Conservation (phyloP, 2,113 vertebrate genomes). For the Noctilio leporinus region DNA sequence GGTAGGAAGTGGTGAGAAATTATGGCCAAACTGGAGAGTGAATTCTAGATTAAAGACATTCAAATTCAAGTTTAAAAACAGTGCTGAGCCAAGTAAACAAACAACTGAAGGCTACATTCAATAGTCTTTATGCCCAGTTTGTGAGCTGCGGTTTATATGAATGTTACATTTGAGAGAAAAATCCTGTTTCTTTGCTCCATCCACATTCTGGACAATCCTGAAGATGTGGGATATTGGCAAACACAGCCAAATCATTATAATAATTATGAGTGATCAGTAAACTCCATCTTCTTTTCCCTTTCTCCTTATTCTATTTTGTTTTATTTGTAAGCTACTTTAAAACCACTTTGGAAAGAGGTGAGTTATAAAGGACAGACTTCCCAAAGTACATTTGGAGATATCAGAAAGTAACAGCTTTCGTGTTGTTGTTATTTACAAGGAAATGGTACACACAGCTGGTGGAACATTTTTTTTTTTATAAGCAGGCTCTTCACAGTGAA, state of each 20-base stretch:
- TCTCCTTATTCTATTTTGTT: not conserved
- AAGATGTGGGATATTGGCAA: not conserved
- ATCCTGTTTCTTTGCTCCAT: not conserved
- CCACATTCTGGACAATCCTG: not conserved
- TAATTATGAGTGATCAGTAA: not conserved
- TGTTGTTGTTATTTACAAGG: not conserved
- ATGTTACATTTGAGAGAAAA: not conserved
- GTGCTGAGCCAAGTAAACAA: not conserved
- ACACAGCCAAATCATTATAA: not conserved
- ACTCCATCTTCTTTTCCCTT: not conserved
- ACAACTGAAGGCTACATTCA: not conserved
- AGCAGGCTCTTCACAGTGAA: not conserved
- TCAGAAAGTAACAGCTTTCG: not conserved
- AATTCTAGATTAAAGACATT: not conserved
- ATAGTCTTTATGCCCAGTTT: not conserved
- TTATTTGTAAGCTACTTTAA: not conserved
- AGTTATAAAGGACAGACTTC: not conserved
- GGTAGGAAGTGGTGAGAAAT: not conserved
- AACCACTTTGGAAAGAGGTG: not conserved
- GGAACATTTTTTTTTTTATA: not conserved
- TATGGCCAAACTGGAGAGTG: not conserved
- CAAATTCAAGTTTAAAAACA: constrained; percentile 3
- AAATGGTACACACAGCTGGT: not conserved
- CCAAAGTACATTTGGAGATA: not conserved
- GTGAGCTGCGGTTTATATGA: not conserved